Conservation (phyloP, 2,113 vertebrate genomes). For the Regulus satrapa region DNA sequence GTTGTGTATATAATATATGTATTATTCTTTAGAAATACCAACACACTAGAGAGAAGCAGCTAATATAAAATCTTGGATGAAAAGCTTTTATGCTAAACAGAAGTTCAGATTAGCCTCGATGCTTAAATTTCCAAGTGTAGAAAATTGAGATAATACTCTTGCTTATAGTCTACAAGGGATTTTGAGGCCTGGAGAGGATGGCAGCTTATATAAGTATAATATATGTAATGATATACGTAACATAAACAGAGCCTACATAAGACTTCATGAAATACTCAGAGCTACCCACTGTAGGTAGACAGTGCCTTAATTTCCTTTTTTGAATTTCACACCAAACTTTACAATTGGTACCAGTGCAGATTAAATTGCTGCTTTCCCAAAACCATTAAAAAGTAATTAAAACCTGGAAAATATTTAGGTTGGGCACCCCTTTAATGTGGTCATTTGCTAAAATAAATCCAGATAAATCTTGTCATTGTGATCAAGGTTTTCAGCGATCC, state of each 20-base stretch:
- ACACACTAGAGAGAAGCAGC: background rate
- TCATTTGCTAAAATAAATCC: background rate
- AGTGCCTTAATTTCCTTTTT: background rate
- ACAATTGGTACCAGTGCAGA: background rate
- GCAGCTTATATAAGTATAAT: background rate
- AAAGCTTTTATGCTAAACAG: slow-evolving; percentile 45
- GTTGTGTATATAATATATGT: background rate
- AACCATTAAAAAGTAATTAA: background rate
- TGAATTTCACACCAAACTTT: background rate
- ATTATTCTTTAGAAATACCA: slow-evolving; percentile 31
- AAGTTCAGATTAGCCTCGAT: slow-evolving; percentile 40
- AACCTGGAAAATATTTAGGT: background rate
- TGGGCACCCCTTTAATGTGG: background rate
- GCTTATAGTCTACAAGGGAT: slow-evolving; percentile 7
- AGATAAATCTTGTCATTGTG: too few relatives aligned
- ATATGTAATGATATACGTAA: background rate
- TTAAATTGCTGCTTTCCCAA: background rate
- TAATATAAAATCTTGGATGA: slow-evolving; percentile 27
- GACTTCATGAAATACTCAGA: background rate
- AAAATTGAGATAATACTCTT: slow-evolving; percentile 22
- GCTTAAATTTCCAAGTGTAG: slow-evolving; percentile 26
- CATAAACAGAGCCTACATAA: background rate
- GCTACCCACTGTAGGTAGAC: background rate
- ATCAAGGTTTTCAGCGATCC: background rate
- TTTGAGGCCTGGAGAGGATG: background rate